A percentile compares a stretch with the other conserved stretches of the same genome.
These are phyloP conservation scores for Argynnis bischoffii DNA, from an alignment of 2,888 invertebrate genomes.

Conservation along the genomic window DNA sequence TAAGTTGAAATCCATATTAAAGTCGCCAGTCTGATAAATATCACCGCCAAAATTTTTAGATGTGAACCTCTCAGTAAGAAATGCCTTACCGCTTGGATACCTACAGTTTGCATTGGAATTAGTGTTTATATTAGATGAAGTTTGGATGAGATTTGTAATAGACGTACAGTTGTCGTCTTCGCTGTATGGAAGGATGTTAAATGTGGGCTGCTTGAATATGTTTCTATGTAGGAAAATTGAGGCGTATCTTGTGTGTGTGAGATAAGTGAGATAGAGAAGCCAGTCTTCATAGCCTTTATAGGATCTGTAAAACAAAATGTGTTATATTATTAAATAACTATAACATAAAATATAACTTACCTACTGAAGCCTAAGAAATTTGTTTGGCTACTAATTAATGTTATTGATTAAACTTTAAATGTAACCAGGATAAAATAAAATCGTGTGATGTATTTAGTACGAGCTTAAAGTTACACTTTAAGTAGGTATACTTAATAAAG, in stretches of 20 bases:
- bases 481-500: too few relatives aligned
- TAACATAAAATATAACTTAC: too few relatives aligned
- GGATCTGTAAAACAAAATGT: conserved; percentile 76
- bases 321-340: too few relatives aligned
- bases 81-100: conserved; percentile 87
- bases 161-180: conserved; percentile 79
- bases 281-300: conserved; percentile 90
- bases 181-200: conserved; percentile 80
- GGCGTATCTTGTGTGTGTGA: conserved; percentile 90
- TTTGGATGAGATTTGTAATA: conserved; percentile 79
- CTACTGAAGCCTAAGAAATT: too few relatives aligned
- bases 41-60: conserved; percentile 80
- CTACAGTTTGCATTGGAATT: conserved; percentile 84
- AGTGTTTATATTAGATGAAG: conserved; percentile 70
- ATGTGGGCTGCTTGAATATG: conserved; percentile 83
- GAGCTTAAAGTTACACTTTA: too few relatives aligned
- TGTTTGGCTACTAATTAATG: too few relatives aligned
- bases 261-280: conserved; percentile 90
- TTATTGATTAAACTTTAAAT: too few relatives aligned
- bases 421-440: too few relatives aligned
- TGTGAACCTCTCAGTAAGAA: conserved; percentile 87
- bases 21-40: conserved; percentile 81
- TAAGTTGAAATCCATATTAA: conserved; percentile 89
- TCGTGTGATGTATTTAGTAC: too few relatives aligned
- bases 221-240: conserved; percentile 88